phyloP scores from a whole-genome alignment of 1,140 invertebrate species.

The Ericerus pela region DNA sequence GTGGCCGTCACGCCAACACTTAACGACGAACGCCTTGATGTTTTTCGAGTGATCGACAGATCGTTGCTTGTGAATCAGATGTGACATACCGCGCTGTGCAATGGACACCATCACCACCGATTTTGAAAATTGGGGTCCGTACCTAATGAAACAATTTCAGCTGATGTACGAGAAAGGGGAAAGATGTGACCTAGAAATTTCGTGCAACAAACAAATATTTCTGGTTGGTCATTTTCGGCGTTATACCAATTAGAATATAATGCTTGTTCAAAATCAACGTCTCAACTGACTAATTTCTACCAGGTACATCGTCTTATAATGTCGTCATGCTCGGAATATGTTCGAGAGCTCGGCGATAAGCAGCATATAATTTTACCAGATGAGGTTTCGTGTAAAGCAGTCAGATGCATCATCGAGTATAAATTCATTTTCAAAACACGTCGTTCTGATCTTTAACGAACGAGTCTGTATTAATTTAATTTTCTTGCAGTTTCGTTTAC shows the following conservation, averaged over 20 bases:
- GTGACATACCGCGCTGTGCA: no score
- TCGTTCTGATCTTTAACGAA: neutral
- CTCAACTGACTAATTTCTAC: no score
- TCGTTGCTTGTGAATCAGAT: no score
- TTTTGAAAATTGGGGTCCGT: constrained; percentile 2
- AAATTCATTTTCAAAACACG: no score
- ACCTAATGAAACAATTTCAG: constrained; percentile 2
- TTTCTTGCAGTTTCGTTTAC: neutral
- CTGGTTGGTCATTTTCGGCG: neutral
- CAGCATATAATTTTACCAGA: constrained; percentile 1
- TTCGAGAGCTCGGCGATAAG: neutral
- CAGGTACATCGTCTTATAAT: constrained; percentile 1
- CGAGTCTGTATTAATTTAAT: neutral
- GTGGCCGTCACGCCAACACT: no score
- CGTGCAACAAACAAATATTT: constrained; percentile 4
- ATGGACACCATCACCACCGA: neutral
- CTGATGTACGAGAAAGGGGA: constrained; percentile 5
- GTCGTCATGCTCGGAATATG: neutral
- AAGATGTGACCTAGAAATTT: constrained; percentile 5
- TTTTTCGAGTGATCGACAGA: no score
- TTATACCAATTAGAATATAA: neutral
- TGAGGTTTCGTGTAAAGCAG: neutral
- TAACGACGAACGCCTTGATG: no score
- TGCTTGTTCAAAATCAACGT: no score
- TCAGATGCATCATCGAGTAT: neutral